phyloP scores from a whole-genome alignment of 2,797 vertebrate species.

The Gouania willdenowi region DNA sequence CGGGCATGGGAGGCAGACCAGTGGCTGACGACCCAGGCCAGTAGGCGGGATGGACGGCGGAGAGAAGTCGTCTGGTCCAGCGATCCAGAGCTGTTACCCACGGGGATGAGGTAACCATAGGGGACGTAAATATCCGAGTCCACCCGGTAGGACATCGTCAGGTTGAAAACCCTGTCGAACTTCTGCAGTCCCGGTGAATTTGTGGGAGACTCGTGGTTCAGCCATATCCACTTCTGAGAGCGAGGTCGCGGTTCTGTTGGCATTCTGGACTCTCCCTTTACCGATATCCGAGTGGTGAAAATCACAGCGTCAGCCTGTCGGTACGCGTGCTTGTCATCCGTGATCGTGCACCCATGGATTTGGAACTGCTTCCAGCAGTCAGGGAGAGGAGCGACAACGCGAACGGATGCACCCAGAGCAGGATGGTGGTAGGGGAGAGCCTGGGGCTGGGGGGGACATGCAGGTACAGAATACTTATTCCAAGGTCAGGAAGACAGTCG shows the following conservation, averaged over 20 bases:
- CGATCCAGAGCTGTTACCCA: not conserved
- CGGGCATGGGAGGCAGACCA: constrained; percentile 84
- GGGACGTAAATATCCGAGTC: constrained; percentile 88
- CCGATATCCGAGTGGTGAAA: constrained; percentile 72
- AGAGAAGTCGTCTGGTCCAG: not conserved
- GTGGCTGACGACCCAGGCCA: constrained; percentile 92
- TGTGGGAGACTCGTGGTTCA: constrained; percentile 93
- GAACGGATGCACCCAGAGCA: constrained; percentile 74
- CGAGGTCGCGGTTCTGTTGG: constrained; percentile 62
- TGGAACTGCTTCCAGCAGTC: constrained; percentile 52
- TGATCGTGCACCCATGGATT: constrained; percentile 61
- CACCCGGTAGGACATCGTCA: constrained; percentile 85
- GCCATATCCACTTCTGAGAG: constrained; percentile 91
- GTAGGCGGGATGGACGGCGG: constrained; percentile 61
- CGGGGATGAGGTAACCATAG: constrained; percentile 80
- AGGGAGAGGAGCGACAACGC: constrained; percentile 30
- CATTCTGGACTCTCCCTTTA: constrained; percentile 33
- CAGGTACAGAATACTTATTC: constrained; percentile 32
- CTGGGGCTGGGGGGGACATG: not conserved
- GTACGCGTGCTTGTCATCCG: constrained; percentile 49
- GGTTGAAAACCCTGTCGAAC: constrained; percentile 80
- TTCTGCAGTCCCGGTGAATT: constrained; percentile 68
- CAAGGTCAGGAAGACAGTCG: constrained; percentile 19
- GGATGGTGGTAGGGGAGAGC: constrained; percentile 27
- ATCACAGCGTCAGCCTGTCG: constrained; percentile 61